Evolutionary conservation across 2,888 invertebrate species (phyloP).

Genomic region (Volucella inanis): DNA sequence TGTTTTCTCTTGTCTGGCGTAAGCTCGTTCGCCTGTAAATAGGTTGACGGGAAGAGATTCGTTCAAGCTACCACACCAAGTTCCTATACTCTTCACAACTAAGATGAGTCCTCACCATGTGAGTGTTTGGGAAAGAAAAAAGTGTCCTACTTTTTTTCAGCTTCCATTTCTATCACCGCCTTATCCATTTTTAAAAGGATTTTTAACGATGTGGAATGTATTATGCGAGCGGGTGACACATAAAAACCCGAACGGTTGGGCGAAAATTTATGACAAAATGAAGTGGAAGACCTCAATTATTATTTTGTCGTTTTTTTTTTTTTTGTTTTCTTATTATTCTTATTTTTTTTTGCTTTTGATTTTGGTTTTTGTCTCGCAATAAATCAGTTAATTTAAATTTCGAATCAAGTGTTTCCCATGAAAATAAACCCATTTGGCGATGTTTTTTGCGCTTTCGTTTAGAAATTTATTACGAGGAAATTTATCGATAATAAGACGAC

Average conservation of each 20-base stretch:
- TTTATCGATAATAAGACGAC: conserved; percentile 13
- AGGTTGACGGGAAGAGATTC: conserved; percentile 41
- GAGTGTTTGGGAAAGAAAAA: background rate
- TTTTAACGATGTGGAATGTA: conserved; percentile 43
- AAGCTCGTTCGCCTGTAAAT: conserved; percentile 26
- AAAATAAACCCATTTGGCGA: background rate
- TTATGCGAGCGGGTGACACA: conserved; percentile 2
- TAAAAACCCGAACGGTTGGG: background rate
- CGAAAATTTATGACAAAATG: conserved; percentile 29
- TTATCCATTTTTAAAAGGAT: conserved; percentile 39
- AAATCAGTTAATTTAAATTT: conserved; percentile 36
- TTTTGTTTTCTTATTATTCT: too few species aligned
- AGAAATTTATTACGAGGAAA: conserved; percentile 7
- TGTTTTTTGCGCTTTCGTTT: conserved; percentile 18
- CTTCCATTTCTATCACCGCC: background rate
- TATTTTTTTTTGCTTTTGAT: too few species aligned
- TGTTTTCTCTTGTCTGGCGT: conserved; percentile 57
- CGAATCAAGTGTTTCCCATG: conserved; percentile 8
- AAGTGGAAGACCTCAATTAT: conserved; percentile 42
- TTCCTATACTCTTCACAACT: too few species aligned
- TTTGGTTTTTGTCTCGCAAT: background rate
- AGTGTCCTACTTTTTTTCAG: conserved; percentile 9
- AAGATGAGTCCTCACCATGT: conserved; percentile 18
- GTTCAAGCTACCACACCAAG: background rate
- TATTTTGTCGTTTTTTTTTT: background rate